These are phyloP conservation scores for Archilochus colubris DNA, from an alignment of 2,113 vertebrate genomes.

Conservation along the genomic window DNA sequence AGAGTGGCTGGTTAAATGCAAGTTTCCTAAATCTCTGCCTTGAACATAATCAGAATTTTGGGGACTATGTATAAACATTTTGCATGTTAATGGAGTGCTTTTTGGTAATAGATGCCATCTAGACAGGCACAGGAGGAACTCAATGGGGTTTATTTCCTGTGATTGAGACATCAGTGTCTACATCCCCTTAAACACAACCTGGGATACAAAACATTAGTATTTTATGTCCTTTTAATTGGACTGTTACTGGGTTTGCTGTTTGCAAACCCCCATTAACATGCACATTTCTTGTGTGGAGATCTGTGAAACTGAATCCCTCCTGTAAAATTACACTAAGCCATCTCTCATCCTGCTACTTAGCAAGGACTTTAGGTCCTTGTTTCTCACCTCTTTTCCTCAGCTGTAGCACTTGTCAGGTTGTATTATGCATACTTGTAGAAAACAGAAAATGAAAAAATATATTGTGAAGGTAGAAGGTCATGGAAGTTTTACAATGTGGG, in stretches of 20 bases:
- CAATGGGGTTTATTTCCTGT: background rate
- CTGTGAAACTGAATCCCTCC: background rate
- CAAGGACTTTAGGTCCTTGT: conserved; percentile 44
- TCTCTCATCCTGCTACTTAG: conserved; percentile 40
- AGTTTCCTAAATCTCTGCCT: background rate
- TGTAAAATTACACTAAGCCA: background rate
- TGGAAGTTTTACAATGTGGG: background rate
- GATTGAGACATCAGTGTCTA: background rate
- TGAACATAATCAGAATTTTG: background rate
- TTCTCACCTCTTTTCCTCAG: conserved; percentile 28
- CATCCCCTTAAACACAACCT: background rate
- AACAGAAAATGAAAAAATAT: background rate
- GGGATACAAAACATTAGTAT: background rate
- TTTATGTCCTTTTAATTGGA: background rate
- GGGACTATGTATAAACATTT: background rate
- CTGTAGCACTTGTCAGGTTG: conserved; percentile 29
- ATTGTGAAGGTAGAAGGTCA: conserved; percentile 1
- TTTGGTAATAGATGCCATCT: background rate
- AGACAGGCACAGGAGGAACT: background rate
- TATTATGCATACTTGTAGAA: conserved; percentile 7
- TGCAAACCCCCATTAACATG: background rate
- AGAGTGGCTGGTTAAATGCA: background rate
- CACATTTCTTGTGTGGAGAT: background rate
- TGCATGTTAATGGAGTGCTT: background rate
- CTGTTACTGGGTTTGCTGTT: background rate